A percentile compares a stretch with the other conserved stretches of the same genome.
phyloP scores from a whole-genome alignment of 1,140 invertebrate genomes.

The Trissolcus basalis region DNA sequence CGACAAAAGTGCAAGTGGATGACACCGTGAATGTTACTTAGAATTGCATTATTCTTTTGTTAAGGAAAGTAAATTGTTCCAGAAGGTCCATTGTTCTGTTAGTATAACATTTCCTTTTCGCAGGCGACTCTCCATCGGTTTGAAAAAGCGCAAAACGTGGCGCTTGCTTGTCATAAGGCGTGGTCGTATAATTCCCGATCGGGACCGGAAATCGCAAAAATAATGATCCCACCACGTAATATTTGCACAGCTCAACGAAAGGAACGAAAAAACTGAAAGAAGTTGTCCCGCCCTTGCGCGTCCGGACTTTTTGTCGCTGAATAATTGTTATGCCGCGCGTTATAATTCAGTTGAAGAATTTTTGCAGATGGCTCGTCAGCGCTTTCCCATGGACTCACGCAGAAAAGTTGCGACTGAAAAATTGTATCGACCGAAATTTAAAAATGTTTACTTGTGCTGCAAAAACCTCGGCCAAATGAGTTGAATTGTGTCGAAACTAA shows the following conservation, averaged over 20 bases:
- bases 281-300: background rate
- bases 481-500: conserved; percentile 38
- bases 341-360: conserved; percentile 8
- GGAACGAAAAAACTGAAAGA: conserved; percentile 7
- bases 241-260: conserved; percentile 46
- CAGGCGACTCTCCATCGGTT: conserved; percentile 6
- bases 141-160: conserved; percentile 28
- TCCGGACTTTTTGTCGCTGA: conserved; percentile 49
- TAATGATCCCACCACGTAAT: conserved; percentile 46
- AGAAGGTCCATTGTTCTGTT: conserved; percentile 21
- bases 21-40: conserved; percentile 7
- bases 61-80: conserved; percentile 15
- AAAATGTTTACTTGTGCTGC: background rate
- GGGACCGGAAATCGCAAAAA: conserved; percentile 54
- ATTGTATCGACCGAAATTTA: too few species aligned
- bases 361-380: conserved; percentile 34
- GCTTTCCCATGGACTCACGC: conserved; percentile 13
- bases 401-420: too few species aligned
- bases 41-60: conserved; percentile 25
- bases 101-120: conserved; percentile 38
- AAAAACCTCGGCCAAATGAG: conserved; percentile 33
- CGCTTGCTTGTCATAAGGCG: conserved; percentile 42
- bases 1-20: conserved; percentile 2
- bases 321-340: conserved; percentile 42
- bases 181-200: conserved; percentile 44